Evolutionary conservation across 2,888 invertebrate species (phyloP), one percentile per base, ranked within the genome.

Genomic region (Electrophaes corylata): DNA sequence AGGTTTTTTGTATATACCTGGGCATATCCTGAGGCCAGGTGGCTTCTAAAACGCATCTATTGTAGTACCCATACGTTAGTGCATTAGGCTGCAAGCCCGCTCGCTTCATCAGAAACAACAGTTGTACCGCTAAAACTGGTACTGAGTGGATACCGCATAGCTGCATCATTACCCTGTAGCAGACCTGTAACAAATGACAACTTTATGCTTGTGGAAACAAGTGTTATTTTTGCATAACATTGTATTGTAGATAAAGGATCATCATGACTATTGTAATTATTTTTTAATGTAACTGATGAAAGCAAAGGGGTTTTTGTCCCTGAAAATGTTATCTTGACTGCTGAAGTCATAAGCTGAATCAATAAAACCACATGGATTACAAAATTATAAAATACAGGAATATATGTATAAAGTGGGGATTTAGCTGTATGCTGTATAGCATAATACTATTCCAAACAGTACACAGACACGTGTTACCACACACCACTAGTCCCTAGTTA

Each of bases 111-210:
- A 97, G 94, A 77, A 97, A 96, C 70, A 97, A 90, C 45, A 97
- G 89, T 75, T 98, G 97, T 0, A 99, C 98, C 1, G 99, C 99
- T 73, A 99, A 88, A 55, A 98, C 96, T 0, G 99, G 99, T 77
- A 98, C 94, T 56, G 97, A 97, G 81, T 98, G 97, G 66, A 97
- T 95, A 4, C 99, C 98, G 87, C 99, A 99, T 19, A 99, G 92
- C 86, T 99, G 98, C 97, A 99, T 98, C 95, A 99, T 96, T 49
- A 99, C 96, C 60, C 99, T 94, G 86, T 99, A 99, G 88, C 99
- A 99, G 48, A 99, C 97, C 96, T 95, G 69, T 4, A 57, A 55
- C 12, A 41, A 45, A 39, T 18, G 31, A 35, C 0, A 26, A 20
- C 19, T 29, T 54, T 46, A 43, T 8, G 0, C 0, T 1, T 16